A percentile compares a stretch with the other conserved stretches of the same genome.
These are phyloP conservation scores for Phaetusa simplex DNA, from an alignment of 2,113 vertebrate genomes.

Conservation along the genomic window DNA sequence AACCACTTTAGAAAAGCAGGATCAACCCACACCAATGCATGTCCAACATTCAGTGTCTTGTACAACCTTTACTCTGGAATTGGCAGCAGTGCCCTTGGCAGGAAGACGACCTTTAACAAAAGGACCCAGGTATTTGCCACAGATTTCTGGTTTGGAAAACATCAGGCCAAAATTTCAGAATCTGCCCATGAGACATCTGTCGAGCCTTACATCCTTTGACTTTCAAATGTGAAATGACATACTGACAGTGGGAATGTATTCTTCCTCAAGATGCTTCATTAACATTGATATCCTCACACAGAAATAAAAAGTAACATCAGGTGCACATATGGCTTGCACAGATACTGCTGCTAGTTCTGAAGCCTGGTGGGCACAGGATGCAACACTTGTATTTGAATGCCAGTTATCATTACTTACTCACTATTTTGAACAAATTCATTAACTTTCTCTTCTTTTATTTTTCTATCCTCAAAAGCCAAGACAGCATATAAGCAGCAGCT, in stretches of 20 bases:
- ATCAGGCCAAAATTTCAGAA: not conserved
- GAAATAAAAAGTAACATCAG: not conserved
- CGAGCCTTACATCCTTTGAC: not conserved
- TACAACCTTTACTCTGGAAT: not conserved
- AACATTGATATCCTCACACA: not conserved
- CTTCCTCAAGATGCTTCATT: not conserved
- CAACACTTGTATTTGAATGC: not conserved
- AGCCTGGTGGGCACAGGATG: not conserved
- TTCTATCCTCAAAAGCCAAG: not conserved
- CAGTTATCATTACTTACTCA: not conserved
- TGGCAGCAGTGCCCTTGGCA: not conserved
- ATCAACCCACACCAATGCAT: not conserved
- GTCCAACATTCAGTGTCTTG: not conserved
- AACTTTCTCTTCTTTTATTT: not conserved
- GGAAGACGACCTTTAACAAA: not conserved
- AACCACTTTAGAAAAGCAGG: not conserved
- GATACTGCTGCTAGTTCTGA: not conserved
- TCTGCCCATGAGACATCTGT: not conserved
- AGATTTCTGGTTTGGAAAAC: not conserved
- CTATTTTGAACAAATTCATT: not conserved
- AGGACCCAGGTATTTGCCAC: not conserved
- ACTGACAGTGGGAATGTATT: not conserved
- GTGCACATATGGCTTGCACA: not conserved
- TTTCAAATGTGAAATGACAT: not conserved
- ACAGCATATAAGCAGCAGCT: not conserved